Evolutionary conservation across 2,888 invertebrate genomes (phyloP).

Genomic region (Mimumesa dahlbomi): DNA sequence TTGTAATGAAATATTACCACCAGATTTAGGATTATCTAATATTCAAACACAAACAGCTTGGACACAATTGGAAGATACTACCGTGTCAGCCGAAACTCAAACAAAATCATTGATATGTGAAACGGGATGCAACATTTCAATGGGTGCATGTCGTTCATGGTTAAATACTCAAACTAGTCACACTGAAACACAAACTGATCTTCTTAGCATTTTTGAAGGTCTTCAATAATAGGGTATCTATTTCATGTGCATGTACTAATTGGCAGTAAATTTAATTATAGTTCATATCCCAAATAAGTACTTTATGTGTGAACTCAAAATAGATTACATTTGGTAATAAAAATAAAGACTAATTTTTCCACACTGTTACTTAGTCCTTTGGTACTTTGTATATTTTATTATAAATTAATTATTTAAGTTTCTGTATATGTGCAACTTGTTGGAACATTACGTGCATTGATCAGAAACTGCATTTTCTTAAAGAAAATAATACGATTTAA

Average conservation of each 20-base stretch:
- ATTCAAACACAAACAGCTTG: slow-evolving; percentile 86
- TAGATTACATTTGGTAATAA: slow-evolving; percentile 37
- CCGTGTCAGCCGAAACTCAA: slow-evolving; percentile 84
- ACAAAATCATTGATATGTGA: slow-evolving; percentile 76
- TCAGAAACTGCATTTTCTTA: slow-evolving; percentile 26
- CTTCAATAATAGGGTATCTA: slow-evolving; percentile 57
- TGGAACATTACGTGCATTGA: slow-evolving; percentile 19
- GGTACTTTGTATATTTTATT: slow-evolving; percentile 44
- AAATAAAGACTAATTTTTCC: slow-evolving; percentile 18
- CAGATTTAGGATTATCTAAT: slow-evolving; percentile 83
- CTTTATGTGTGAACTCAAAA: slow-evolving; percentile 17
- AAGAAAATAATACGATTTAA: slow-evolving; percentile 26
- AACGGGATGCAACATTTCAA: slow-evolving; percentile 63
- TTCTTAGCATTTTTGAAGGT: slow-evolving; percentile 76
- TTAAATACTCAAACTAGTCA: slow-evolving; percentile 78
- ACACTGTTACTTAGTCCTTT: slow-evolving; percentile 30
- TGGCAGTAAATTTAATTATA: slow-evolving; percentile 7
- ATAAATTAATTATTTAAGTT: slow-evolving; percentile 38
- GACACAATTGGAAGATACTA: slow-evolving; percentile 81
- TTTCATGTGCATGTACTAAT: slow-evolving; percentile 5
- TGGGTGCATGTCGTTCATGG: slow-evolving; percentile 70
- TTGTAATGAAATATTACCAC: slow-evolving; percentile 82
- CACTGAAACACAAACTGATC: slow-evolving; percentile 83
- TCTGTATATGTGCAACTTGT: slow-evolving; percentile 36
- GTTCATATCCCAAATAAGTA: slow-evolving; percentile 11